phyloP scores from a whole-genome alignment of 2,797 vertebrate genomes.

The Fratercula arctica region DNA sequence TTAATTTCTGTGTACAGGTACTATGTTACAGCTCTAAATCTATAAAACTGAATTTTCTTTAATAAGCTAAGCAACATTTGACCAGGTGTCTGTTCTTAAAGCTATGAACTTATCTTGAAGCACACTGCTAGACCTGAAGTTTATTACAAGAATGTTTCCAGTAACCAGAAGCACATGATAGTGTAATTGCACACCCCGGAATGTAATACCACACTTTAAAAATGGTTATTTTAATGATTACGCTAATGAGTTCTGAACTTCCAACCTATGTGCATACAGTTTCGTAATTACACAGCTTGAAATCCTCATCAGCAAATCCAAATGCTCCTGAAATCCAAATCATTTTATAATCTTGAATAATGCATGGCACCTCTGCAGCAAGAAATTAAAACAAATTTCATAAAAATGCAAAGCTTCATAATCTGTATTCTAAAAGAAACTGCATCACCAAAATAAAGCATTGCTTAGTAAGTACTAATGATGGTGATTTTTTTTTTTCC shows the following conservation, averaged over 20 bases:
- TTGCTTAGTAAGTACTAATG: conserved; percentile 27
- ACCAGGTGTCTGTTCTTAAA: conserved; percentile 24
- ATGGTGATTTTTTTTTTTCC: background rate
- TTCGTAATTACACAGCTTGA: conserved; percentile 83
- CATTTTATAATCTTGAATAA: conserved; percentile 80
- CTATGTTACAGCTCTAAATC: background rate
- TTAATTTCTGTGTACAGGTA: conserved; percentile 38
- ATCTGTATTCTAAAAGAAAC: conserved; percentile 59
- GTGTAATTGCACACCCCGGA: conserved; percentile 40
- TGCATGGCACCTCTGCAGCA: conserved; percentile 77
- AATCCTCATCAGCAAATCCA: conserved; percentile 81
- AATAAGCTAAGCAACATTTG: conserved; percentile 41
- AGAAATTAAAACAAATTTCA: conserved; percentile 78
- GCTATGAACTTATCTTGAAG: background rate
- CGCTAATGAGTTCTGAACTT: conserved; percentile 79
- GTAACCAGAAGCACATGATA: conserved; percentile 28
- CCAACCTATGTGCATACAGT: conserved; percentile 73
- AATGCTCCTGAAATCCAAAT: conserved; percentile 78
- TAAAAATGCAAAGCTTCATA: conserved; percentile 74
- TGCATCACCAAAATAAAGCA: conserved; percentile 51
- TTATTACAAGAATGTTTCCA: background rate
- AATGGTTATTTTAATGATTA: conserved; percentile 77
- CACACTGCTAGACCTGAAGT: conserved; percentile 2
- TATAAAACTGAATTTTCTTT: conserved; percentile 16
- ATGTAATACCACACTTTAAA: conserved; percentile 69